phyloP scores from a whole-genome alignment of 1,140 invertebrate genomes.

The Drosophila arizonae region DNA sequence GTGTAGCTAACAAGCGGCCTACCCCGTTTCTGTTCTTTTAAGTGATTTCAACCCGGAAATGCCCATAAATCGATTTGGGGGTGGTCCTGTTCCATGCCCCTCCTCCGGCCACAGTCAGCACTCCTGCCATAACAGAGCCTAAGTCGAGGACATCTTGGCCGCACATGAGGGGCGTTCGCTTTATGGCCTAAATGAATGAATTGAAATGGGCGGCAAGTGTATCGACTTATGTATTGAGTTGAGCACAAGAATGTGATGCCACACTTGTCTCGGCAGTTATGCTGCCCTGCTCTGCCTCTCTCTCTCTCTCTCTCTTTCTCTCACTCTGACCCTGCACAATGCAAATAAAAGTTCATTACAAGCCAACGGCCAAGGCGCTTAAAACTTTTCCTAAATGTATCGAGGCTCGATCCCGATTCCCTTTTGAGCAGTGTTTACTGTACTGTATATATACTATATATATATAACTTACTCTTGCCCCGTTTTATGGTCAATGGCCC shows the following conservation, averaged over 20 bases:
- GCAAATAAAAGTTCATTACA: constrained; percentile 81
- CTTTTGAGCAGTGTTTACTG: constrained; percentile 13
- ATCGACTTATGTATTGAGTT: constrained; percentile 67
- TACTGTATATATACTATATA: background rate
- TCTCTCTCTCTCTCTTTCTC: background rate
- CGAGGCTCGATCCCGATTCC: constrained; percentile 31
- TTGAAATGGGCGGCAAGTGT: constrained; percentile 77
- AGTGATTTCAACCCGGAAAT: constrained; percentile 80
- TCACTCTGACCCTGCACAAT: constrained; percentile 44
- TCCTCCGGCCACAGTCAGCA: background rate
- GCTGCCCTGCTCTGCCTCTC: background rate
- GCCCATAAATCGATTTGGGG: constrained; percentile 74
- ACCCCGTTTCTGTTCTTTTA: constrained; percentile 50
- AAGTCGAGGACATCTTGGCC: constrained; percentile 23
- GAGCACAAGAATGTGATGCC: constrained; percentile 47
- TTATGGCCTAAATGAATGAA: constrained; percentile 75
- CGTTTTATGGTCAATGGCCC: constrained; percentile 71
- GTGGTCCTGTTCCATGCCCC: constrained; percentile 9
- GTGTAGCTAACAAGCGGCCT: constrained; percentile 61
- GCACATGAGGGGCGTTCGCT: constrained; percentile 35
- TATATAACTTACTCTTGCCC: constrained; percentile 5
- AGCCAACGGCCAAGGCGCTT: constrained; percentile 64
- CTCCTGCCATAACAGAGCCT: background rate
- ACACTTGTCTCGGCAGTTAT: constrained; percentile 44
- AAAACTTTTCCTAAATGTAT: constrained; percentile 46